Evolutionary conservation across 2,888 invertebrate species (phyloP).

Genomic region (Esperia sulphurella): DNA sequence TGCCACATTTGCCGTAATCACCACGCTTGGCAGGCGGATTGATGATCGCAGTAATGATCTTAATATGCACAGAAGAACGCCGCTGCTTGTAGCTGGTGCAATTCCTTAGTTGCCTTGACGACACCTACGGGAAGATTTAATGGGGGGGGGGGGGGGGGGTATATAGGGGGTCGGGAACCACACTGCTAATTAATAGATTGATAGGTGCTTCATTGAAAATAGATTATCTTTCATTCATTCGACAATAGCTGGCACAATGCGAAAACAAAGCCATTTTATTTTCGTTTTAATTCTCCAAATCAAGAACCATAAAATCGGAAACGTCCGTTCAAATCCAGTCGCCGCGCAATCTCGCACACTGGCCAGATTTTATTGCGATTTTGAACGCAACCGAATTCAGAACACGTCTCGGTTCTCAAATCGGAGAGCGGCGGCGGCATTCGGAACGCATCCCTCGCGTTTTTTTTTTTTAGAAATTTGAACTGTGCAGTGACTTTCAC

Average conservation of each 20-base stretch:
- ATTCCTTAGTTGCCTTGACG: too few species aligned
- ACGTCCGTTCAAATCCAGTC: conserved; percentile 15
- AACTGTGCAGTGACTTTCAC: conserved; percentile 21
- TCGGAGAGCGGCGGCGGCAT: conserved; percentile 22
- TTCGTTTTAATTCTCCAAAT: conserved; percentile 37
- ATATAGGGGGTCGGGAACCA: too few species aligned
- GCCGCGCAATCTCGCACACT: conserved; percentile 15
- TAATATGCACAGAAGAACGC: too few species aligned
- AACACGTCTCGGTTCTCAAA: conserved; percentile 37
- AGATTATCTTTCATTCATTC: background rate
- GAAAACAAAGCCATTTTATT: conserved; percentile 12
- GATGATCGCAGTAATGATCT: too few species aligned
- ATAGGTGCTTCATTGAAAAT: background rate
- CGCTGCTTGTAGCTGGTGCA: too few species aligned
- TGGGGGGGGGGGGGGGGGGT: too few species aligned
- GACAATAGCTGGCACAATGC: background rate
- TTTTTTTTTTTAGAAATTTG: conserved; percentile 30
- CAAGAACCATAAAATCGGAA: conserved; percentile 40
- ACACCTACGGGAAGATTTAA: too few species aligned
- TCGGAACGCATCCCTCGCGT: conserved; percentile 23
- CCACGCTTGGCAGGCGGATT: too few species aligned
- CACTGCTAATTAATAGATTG: background rate
- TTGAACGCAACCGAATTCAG: conserved; percentile 25
- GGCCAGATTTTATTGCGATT: conserved; percentile 39
- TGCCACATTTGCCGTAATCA: too few species aligned